These are phyloP conservation scores for Sceliomorpha sp. DNA, from an alignment of 2,888 invertebrate genomes.

Conservation along the genomic window DNA sequence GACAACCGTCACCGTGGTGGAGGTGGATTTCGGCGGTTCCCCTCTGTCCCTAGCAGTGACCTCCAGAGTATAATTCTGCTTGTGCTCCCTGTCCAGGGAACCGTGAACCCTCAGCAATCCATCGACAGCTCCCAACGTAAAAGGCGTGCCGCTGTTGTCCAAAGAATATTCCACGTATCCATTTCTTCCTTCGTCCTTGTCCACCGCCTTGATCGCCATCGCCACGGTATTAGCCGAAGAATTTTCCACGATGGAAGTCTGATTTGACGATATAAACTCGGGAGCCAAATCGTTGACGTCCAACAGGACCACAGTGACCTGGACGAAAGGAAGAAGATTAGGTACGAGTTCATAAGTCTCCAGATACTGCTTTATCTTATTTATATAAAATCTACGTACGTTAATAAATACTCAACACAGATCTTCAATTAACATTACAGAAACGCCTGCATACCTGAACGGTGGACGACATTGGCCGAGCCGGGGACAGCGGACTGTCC, in stretches of 20 bases:
- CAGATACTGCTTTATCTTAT: too few species aligned
- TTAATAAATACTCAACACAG: too few species aligned
- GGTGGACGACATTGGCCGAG: conserved; percentile 89
- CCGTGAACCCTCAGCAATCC: conserved; percentile 92
- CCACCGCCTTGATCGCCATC: conserved; percentile 93
- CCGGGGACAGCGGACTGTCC: conserved; percentile 89
- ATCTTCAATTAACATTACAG: too few species aligned
- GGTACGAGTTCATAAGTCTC: neutral
- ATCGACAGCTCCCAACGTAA: conserved; percentile 92
- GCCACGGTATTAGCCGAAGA: conserved; percentile 92
- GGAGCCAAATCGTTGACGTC: conserved; percentile 97
- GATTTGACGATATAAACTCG: conserved; percentile 89
- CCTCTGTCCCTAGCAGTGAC: conserved; percentile 94
- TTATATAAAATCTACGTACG: too few species aligned
- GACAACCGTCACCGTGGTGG: conserved; percentile 86
- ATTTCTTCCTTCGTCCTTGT: conserved; percentile 94
- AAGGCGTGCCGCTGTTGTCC: conserved; percentile 82
- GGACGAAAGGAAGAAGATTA: conserved; percentile 46
- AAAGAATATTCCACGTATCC: conserved; percentile 94
- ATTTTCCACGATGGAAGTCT: conserved; percentile 91
- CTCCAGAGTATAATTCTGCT: conserved; percentile 87
- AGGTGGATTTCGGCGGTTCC: conserved; percentile 88
- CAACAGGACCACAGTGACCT: conserved; percentile 93
- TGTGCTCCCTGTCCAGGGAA: conserved; percentile 91
- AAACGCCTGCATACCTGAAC: conserved; percentile 91